Percentiles rank a stretch among this genome's conserved stretches.
Evolutionary conservation across 2,797 vertebrate genomes (phyloP).

Genomic region (Melopsittacus undulatus): DNA sequence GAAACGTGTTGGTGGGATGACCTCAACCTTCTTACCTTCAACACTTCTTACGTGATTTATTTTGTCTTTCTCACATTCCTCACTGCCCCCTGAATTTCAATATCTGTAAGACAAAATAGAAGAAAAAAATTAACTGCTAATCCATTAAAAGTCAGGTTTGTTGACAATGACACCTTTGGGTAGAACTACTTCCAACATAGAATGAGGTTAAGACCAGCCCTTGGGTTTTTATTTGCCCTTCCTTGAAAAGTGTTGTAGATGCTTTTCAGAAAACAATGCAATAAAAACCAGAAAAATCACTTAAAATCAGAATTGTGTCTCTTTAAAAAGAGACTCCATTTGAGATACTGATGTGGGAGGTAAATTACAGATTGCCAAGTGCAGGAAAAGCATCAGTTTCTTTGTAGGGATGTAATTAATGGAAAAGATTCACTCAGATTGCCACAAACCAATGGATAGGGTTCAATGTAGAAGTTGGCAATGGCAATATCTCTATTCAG

Average conservation of each 20-base stretch:
- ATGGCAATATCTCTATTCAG: neutral
- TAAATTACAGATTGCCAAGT: neutral
- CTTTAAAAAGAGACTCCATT: neutral
- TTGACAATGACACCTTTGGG: conserved; percentile 31
- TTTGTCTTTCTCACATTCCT: neutral
- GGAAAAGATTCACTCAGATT: neutral
- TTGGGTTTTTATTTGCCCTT: neutral
- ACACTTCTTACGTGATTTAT: neutral
- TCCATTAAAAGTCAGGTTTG: neutral
- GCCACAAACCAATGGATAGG: neutral
- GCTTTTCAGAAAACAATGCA: neutral
- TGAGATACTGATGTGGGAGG: neutral
- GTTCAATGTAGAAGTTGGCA: neutral
- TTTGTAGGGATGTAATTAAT: neutral
- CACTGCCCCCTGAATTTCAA: neutral
- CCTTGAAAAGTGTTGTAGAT: neutral
- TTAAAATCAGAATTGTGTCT: neutral
- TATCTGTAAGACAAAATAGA: conserved; percentile 20
- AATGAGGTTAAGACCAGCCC: conserved; percentile 4
- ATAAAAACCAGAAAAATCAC: neutral
- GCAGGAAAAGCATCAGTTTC: neutral
- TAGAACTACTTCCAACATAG: conserved; percentile 11
- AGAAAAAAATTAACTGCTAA: neutral
- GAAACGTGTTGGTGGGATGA: neutral
- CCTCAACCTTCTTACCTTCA: neutral